These are phyloP conservation scores for Coenonympha glycerion DNA, from an alignment of 2,888 invertebrate species.

Conservation along the genomic window DNA sequence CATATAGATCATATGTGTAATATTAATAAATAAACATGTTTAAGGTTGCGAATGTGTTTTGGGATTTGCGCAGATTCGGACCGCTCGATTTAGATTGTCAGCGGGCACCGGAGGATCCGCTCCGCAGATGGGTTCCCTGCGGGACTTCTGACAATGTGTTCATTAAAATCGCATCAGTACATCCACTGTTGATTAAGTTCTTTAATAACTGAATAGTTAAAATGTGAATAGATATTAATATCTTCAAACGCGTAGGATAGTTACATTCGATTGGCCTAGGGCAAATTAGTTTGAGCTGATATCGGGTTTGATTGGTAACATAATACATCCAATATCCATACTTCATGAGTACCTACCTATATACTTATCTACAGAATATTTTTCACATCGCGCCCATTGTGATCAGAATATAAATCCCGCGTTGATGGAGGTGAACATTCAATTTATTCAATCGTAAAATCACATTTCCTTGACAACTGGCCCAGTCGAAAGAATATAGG, in stretches of 20 bases:
- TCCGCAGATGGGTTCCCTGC: too few species aligned
- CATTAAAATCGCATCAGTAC: background rate
- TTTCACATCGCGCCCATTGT: conserved; percentile 1
- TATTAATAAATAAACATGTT: background rate
- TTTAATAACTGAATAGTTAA: too few species aligned
- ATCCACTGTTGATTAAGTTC: too few species aligned
- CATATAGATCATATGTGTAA: too few species aligned
- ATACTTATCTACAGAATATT: too few species aligned
- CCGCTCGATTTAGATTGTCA: background rate
- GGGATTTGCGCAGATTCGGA: background rate
- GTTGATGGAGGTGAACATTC: conserved; percentile 8
- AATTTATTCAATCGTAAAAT: conserved; percentile 7
- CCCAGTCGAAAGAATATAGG: conserved; percentile 4
- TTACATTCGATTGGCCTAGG: too few species aligned
- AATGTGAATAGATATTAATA: too few species aligned
- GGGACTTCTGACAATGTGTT: conserved; percentile 2
- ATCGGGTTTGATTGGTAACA: too few species aligned
- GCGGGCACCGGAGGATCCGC: background rate
- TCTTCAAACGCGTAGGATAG: too few species aligned
- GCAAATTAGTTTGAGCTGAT: too few species aligned
- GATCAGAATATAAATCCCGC: conserved; percentile 11
- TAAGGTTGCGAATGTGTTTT: background rate
- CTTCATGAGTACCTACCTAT: too few species aligned
- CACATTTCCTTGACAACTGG: conserved; percentile 8
- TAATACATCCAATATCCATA: too few species aligned